These are phyloP conservation scores for Diabrotica undecimpunctata DNA, from an alignment of 1,140 invertebrate species.

Conservation along the genomic window DNA sequence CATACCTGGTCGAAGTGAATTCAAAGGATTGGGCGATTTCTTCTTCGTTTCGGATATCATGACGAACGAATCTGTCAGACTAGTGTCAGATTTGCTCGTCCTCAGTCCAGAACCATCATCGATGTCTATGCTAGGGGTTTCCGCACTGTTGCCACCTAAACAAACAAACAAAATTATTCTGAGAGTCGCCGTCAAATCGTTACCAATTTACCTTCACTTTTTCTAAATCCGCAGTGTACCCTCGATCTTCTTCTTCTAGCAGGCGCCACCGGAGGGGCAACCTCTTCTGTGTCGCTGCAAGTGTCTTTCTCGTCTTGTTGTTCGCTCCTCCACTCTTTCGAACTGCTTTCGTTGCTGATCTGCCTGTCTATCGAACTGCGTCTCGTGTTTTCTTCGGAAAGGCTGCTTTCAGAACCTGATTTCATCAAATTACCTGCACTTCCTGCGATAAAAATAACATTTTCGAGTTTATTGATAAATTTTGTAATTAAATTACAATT, in stretches of 20 bases:
- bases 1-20: conserved; percentile 58
- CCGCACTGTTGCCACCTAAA: conserved; percentile 17
- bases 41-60: conserved; percentile 61
- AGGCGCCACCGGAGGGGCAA: conserved; percentile 44
- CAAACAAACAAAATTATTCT: neutral
- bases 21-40: conserved; percentile 56
- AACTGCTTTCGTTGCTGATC: conserved; percentile 55
- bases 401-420: conserved; percentile 80
- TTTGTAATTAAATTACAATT: no score
- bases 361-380: conserved; percentile 10
- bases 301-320: conserved; percentile 69
- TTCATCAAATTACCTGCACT: conserved; percentile 58
- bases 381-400: conserved; percentile 60
- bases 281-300: conserved; percentile 58
- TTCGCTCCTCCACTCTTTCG: conserved; percentile 64
- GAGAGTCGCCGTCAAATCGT: neutral
- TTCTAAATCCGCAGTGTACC: conserved; percentile 62
- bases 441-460: neutral
- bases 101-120: conserved; percentile 54
- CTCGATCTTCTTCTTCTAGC: conserved; percentile 55
- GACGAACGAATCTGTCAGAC: conserved; percentile 86
- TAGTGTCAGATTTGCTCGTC: conserved; percentile 86
- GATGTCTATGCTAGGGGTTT: conserved; percentile 38
- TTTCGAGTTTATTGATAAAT: no score
- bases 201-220: conserved; percentile 57